phyloP scores from a whole-genome alignment of 2,888 invertebrate species.

The Eilema depressum region DNA sequence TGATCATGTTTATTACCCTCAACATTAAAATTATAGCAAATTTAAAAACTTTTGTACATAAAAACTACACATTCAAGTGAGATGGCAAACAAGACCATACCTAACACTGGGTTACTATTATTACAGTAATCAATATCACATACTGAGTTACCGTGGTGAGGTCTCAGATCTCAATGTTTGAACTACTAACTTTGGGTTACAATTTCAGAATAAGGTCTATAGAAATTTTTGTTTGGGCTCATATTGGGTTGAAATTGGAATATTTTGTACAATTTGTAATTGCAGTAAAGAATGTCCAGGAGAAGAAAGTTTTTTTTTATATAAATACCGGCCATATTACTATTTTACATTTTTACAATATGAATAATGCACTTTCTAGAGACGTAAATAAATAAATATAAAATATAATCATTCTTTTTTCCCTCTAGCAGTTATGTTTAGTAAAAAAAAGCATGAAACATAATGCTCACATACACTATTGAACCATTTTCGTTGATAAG shows the following conservation, averaged over 20 bases:
- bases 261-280: neutral
- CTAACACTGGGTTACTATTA: neutral
- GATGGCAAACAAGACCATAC: neutral
- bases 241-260: neutral
- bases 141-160: neutral
- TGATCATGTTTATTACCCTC: too few species aligned
- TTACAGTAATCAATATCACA: neutral
- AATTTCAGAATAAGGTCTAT: neutral
- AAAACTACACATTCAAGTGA: neutral
- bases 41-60: neutral
- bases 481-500: constrained; percentile 30
- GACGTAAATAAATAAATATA: neutral
- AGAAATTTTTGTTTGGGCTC: neutral
- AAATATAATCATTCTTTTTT: neutral
- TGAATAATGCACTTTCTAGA: constrained; percentile 4
- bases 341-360: constrained; percentile 5
- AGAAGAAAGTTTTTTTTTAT: neutral
- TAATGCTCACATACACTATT: constrained; percentile 14
- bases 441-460: constrained; percentile 1
- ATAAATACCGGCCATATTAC: neutral
- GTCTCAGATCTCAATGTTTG: neutral
- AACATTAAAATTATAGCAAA: neutral
- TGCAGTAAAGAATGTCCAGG: neutral
- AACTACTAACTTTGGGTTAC: neutral
- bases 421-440: neutral